A percentile compares a stretch with the other conserved stretches of the same genome.
phyloP scores from a whole-genome alignment of 2,888 invertebrate species.

The Muscina levida region DNA sequence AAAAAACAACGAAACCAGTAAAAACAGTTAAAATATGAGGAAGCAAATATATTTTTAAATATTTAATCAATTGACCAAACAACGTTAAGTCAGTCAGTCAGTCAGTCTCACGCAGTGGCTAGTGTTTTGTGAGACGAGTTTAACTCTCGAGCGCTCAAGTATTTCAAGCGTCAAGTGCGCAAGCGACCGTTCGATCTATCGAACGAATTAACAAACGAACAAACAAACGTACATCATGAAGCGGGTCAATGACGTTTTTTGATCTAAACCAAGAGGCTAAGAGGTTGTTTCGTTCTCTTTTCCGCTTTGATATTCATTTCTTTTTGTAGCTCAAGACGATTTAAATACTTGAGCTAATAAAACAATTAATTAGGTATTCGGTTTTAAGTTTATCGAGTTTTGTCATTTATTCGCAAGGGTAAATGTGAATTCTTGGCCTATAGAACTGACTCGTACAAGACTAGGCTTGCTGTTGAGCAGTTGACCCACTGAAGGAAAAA shows the following conservation, averaged over 20 bases:
- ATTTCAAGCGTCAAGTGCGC: too few relatives aligned
- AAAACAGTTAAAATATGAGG: constrained; percentile 53
- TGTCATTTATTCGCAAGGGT: background rate
- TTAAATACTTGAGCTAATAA: too few relatives aligned
- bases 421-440: background rate
- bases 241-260: constrained; percentile 52
- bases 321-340: background rate
- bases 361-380: background rate
- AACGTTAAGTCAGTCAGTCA: background rate
- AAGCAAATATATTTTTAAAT: constrained; percentile 33
- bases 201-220: too few relatives aligned
- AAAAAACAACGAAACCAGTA: constrained; percentile 23
- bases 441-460: too few relatives aligned
- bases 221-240: constrained; percentile 31
- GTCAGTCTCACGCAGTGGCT: background rate
- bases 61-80: background rate
- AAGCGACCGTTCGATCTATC: too few relatives aligned
- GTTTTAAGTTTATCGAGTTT: background rate
- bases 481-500: too few relatives aligned
- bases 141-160: too few relatives aligned
- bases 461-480: too few relatives aligned
- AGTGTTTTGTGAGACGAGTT: too few relatives aligned
- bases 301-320: background rate
- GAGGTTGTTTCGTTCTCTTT: constrained; percentile 32
- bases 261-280: constrained; percentile 37